These are phyloP conservation scores for Oceanodroma leucorhoa DNA, from an alignment of 2,797 vertebrate genomes.

Conservation along the genomic window DNA sequence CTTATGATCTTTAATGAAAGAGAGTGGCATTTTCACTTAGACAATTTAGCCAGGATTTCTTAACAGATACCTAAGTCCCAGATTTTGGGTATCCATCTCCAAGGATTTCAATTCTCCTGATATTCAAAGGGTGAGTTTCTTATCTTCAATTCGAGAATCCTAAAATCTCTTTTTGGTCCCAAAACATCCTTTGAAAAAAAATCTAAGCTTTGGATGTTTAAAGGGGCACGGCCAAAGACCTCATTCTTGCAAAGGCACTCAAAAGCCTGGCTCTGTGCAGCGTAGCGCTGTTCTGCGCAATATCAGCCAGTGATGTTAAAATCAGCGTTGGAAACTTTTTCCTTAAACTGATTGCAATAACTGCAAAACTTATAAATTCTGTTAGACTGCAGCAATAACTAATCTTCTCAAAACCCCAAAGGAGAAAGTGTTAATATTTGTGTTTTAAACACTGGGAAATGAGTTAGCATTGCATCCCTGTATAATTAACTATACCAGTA, in stretches of 20 bases:
- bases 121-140: neutral
- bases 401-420: neutral
- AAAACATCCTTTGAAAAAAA: neutral
- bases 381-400: neutral
- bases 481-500: slow-evolving; percentile 27
- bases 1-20: neutral
- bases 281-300: fast-evolving
- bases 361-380: neutral
- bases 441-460: slow-evolving; percentile 33
- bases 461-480: neutral
- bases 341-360: neutral
- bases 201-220: neutral
- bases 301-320: neutral
- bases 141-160: neutral
- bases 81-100: neutral
- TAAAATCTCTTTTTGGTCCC: neutral
- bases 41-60: neutral
- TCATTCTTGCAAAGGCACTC: neutral
- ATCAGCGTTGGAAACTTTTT: neutral
- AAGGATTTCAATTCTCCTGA: neutral
- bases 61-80: neutral
- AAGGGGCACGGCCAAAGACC: neutral
- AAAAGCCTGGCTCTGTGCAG: neutral
- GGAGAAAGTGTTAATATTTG: slow-evolving; percentile 9
- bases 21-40: neutral